A percentile compares a stretch with the other conserved stretches of the same genome.
These are phyloP conservation scores for Brachyptera risi DNA, from an alignment of 2,888 invertebrate species.

Conservation along the genomic window DNA sequence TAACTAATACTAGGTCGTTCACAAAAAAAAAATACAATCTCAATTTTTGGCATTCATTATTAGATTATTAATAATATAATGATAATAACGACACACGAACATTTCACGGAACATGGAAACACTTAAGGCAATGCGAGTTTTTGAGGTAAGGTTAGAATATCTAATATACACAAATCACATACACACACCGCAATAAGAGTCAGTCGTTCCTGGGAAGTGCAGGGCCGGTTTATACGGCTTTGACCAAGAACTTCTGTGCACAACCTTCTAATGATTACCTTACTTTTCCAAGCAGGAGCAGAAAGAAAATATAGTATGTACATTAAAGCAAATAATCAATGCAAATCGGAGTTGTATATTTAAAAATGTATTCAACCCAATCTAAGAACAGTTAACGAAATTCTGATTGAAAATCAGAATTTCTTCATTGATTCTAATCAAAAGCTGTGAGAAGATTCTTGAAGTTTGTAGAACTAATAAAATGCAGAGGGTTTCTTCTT, in stretches of 20 bases:
- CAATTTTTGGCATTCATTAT: no score
- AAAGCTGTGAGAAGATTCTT: no score
- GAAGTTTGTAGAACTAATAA: no score
- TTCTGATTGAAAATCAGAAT: no score
- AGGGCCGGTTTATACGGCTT: constrained; percentile 11
- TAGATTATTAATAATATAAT: no score
- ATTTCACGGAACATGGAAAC: background rate
- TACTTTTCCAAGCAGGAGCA: constrained; percentile 10
- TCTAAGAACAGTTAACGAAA: no score
- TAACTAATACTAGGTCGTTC: background rate
- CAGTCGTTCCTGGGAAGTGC: constrained; percentile 10
- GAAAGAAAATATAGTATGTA: background rate
- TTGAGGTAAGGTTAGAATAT: background rate
- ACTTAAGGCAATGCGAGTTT: constrained; percentile 11
- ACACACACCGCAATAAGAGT: background rate
- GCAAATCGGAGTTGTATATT: no score
- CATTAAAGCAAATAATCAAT: background rate
- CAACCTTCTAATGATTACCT: background rate
- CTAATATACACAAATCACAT: background rate
- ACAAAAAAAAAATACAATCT: no score
- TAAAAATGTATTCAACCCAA: no score
- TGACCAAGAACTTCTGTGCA: constrained; percentile 2
- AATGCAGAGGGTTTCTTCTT: no score
- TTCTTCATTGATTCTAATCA: no score
- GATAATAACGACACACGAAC: background rate